These are phyloP conservation scores for Ctenosaura bakeri DNA, from an alignment of 2,797 vertebrate genomes.

Conservation along the genomic window DNA sequence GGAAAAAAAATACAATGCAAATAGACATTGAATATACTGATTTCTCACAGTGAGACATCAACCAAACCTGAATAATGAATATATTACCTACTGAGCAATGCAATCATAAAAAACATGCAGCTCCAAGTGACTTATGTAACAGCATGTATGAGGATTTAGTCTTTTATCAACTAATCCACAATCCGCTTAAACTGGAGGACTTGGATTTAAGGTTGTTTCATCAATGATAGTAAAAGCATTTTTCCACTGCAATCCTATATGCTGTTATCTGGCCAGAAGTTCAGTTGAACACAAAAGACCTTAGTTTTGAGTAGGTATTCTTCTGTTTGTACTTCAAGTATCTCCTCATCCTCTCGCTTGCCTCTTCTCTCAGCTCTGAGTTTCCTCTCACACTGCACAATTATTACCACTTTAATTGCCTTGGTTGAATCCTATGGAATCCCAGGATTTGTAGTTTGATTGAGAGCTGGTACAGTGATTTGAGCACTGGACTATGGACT, in stretches of 20 bases:
- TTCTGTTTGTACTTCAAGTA: neutral
- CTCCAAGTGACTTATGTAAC: constrained; percentile 76
- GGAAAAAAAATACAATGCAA: constrained; percentile 59
- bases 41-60: constrained; percentile 74
- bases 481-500: no score
- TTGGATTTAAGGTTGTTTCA: neutral
- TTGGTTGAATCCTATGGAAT: no score
- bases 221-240: neutral
- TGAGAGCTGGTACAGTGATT: no score
- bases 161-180: constrained; percentile 9
- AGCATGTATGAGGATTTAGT: constrained; percentile 46
- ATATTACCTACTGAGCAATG: constrained; percentile 80
- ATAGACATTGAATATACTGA: constrained; percentile 66
- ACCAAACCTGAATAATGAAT: constrained; percentile 78
- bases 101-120: constrained; percentile 80
- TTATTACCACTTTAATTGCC: no score
- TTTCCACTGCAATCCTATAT: neutral
- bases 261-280: neutral
- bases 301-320: neutral
- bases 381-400: no score
- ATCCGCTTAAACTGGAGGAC: neutral
- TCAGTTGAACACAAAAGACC: neutral
- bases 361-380: neutral
- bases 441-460: no score
- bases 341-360: neutral